phyloP scores from a whole-genome alignment of 2,113 vertebrate species.

The Melanerpes formicivorus region DNA sequence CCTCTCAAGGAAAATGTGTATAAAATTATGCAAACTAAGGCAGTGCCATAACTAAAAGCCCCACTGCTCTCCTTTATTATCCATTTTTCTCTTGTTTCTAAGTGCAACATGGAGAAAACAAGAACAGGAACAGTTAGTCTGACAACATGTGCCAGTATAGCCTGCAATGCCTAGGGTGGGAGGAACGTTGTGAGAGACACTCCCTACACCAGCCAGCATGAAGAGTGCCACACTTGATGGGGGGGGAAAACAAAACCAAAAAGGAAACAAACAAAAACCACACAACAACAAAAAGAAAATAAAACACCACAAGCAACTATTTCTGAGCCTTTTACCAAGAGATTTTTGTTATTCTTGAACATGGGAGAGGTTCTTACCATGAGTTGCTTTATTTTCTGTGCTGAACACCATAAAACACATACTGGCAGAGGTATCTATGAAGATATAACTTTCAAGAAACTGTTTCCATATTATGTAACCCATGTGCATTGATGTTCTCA shows the following conservation, averaged over 20 bases:
- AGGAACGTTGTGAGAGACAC: not conserved
- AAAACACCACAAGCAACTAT: not conserved
- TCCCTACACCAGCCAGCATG: not conserved
- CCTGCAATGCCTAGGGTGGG: not conserved
- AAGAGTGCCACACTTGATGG: accelerated
- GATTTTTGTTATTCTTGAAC: not conserved
- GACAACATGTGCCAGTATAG: not conserved
- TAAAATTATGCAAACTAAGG: not conserved
- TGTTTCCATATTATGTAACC: accelerated
- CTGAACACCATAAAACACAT: not conserved
- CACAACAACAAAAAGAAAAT: too few relatives aligned
- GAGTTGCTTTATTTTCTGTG: not conserved
- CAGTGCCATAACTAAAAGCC: not conserved
- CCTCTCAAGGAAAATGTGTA: not conserved
- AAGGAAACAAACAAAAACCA: too few relatives aligned
- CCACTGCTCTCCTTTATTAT: not conserved
- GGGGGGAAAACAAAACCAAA: not conserved
- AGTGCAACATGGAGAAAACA: not conserved
- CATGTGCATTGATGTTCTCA: accelerated
- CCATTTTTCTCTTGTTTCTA: not conserved
- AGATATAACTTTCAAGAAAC: not conserved
- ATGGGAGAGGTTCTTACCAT: not conserved
- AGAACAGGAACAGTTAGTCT: not conserved
- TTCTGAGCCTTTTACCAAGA: not conserved
- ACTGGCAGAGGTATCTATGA: not conserved